These are phyloP conservation scores for Rugalucina vietnamica DNA, from an alignment of 2,888 invertebrate genomes.

Conservation along the genomic window DNA sequence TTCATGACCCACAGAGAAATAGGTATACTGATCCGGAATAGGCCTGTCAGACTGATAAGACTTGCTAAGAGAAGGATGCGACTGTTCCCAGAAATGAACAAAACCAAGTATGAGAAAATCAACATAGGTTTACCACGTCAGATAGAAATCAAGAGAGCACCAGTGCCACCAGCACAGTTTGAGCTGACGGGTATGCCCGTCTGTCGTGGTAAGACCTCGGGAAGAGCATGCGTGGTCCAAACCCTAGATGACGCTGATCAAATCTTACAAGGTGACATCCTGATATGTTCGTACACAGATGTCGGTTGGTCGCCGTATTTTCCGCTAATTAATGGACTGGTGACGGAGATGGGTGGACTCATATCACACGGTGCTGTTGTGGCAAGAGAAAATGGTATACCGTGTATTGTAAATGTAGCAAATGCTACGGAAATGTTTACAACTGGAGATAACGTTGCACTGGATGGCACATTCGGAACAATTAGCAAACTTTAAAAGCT, in stretches of 20 bases:
- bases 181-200: slow-evolving; percentile 88
- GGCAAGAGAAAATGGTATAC: slow-evolving; percentile 90
- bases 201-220: slow-evolving; percentile 88
- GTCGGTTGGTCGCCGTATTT: slow-evolving; percentile 94
- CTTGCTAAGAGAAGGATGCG: slow-evolving; percentile 89
- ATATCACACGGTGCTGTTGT: slow-evolving; percentile 94
- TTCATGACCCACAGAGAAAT: slow-evolving; percentile 89
- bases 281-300: slow-evolving; percentile 91
- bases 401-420: slow-evolving; percentile 90
- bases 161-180: slow-evolving; percentile 16
- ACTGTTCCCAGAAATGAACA: slow-evolving; percentile 84
- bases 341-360: slow-evolving; percentile 92
- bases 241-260: slow-evolving; percentile 87
- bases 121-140: slow-evolving; percentile 10
- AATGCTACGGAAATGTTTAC: slow-evolving; percentile 88
- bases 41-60: slow-evolving; percentile 85
- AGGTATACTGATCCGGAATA: slow-evolving; percentile 85
- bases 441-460: slow-evolving; percentile 85
- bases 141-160: not conserved
- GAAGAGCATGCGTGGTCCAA: slow-evolving; percentile 89
- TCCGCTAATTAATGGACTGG: slow-evolving; percentile 90
- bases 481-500: not conserved
- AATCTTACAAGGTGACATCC: slow-evolving; percentile 88
- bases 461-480: slow-evolving; percentile 19
- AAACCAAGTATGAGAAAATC: not conserved